Percentiles rank a stretch among this genome's conserved stretches.
phyloP scores from a whole-genome alignment of 1,140 invertebrate genomes.

The Drosophila watanabei region DNA sequence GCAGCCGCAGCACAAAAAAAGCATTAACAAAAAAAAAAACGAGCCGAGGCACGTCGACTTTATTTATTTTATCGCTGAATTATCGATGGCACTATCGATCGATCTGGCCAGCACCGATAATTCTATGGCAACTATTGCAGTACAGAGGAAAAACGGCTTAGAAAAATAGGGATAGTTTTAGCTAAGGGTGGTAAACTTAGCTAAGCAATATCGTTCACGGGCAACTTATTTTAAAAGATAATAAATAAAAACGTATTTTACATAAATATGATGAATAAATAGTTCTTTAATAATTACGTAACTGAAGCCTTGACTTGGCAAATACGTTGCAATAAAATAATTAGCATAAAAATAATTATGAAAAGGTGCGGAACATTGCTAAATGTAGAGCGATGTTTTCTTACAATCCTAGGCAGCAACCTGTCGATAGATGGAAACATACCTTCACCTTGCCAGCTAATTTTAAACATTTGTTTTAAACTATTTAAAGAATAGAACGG shows the following conservation, averaged over 20 bases:
- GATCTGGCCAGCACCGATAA: background rate
- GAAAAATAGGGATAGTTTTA: background rate
- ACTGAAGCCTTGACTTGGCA: too few species aligned
- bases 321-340: background rate
- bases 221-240: background rate
- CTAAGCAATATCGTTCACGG: background rate
- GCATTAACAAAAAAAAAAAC: slow-evolving; percentile 57
- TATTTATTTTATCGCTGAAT: slow-evolving; percentile 69
- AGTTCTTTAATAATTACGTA: background rate
- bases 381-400: background rate
- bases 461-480: background rate
- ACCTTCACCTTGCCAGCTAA: background rate
- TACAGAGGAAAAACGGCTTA: background rate
- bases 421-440: background rate
- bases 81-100: slow-evolving; percentile 28
- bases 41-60: slow-evolving; percentile 48
- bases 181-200: background rate
- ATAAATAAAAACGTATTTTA: background rate
- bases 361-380: background rate
- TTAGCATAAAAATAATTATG: too few species aligned
- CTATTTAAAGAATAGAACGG: background rate
- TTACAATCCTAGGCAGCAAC: too few species aligned
- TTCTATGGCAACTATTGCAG: background rate
- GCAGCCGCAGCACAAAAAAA: slow-evolving; percentile 56
- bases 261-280: background rate